Base-by-base conservation (phyloP, 2,888 invertebrate genomes). In the Phaonia tiefii region DNA sequence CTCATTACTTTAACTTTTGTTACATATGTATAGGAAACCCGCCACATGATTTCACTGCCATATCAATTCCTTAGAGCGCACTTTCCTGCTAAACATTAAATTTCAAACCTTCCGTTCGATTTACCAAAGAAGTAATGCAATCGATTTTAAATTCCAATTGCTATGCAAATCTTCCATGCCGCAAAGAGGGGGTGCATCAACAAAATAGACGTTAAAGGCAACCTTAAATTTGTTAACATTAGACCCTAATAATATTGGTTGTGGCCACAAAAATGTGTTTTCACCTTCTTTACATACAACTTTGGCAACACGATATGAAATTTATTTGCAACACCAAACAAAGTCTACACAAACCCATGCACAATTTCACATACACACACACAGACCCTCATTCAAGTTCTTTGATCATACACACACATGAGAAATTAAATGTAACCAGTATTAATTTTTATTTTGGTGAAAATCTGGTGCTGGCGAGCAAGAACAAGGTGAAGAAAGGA, bases 291-390 rank as follows among this genome's bases (percentile, higher is more conserved):
- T 15, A 11, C 10, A 58, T 8, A 44, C 31, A 58, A 44, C 39
- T 44, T 7, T 22, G 72, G 20, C 49, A 60, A 72, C 60, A 72
- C 49, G 72, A 63, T 63, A 60, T 72, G 49, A 63, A 49, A 60
- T 37, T 63, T 63, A 54, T 65, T 73, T 60, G n/a, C 60, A 72
- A 63, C 37, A 54, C 5, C 20, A 44, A 42, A 58, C 44, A 31
- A 15, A 73, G 49, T 17, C 54, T 54, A 2, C 54, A 22, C n/a
- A n/a, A n/a, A n/a, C n/a, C n/a, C n/a, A n/a, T 17, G 10, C 54
- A 7, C 25, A 54, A 13, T 22, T 22, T 1, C 54, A 54, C 54
- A 54, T 49, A 10, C 51, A 10, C n/a, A 51, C 22, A 51, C 51
- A 51, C 22, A 8, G 3, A 31, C 31, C 31, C 4, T 31, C n/a